Evolutionary conservation across 2,113 vertebrate species (phyloP), one percentile per base, ranked within the genome.

Genomic region (Pomatostomus ruficeps): DNA sequence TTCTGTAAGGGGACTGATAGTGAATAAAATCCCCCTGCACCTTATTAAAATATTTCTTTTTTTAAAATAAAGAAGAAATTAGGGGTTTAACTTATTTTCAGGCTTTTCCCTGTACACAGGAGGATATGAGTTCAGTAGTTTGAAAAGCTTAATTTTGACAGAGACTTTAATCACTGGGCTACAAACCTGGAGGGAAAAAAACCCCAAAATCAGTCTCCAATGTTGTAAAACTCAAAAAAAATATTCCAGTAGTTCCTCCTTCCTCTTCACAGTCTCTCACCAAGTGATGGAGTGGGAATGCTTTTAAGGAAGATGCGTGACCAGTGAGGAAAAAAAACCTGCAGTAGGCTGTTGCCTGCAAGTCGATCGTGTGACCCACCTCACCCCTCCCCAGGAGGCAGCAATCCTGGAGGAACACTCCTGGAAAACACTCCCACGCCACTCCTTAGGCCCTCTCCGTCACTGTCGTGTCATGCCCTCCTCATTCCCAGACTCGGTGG

Each of bases 121-220:
- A 82, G 2, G 40, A 43, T 40, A 43, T 2, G 0, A 76, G 48
- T 49, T 66, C 3, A 0, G 16, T 16, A 49, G 20, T 42, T 76
- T 7, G 26, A 61, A 95, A 57, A 67, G 49, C 25, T 70, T 16
- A 31, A 12, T 65, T 79, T 54, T 72, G 3, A 33, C 25, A 63
- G 29, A 36, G 5, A 84, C 12, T 85, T 84, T 58, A 54, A 46
- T 55, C 28, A 38, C 35, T 33, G 7, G 8, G 17, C 43, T 75
- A 59, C 16, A 63, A 78, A 63, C 0, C 0, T 7, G 5, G 15
- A 12, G 9, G 12, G 4, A 16, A 10, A 28, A 13, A n/a, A 7
- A 20, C n/a, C n/a, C n/a, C n/a, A 7, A 42, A 52, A 35, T 11
- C 48, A 71, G 10, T 43, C 40, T 55, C 21, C 24, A 62, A 10